Conservation (phyloP, 2,888 invertebrate genomes). For the Diloba caeruleocephala region DNA sequence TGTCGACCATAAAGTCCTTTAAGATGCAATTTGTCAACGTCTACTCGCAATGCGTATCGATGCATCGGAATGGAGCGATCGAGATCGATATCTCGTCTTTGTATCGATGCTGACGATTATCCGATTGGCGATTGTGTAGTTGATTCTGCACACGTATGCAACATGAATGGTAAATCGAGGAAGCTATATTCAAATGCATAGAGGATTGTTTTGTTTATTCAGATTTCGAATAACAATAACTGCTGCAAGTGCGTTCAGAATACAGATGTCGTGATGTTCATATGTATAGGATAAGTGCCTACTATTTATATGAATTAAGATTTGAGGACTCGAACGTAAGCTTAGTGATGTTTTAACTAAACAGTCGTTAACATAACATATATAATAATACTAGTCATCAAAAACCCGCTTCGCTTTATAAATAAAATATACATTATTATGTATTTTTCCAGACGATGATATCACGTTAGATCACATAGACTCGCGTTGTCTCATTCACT, state of each 20-base stretch:
- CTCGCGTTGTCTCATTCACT: too few relatives aligned
- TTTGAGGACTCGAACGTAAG: background rate
- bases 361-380: background rate
- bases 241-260: conserved; percentile 57
- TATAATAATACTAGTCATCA: too few relatives aligned
- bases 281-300: conserved; percentile 23
- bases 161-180: conserved; percentile 71
- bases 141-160: conserved; percentile 64
- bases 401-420: too few relatives aligned
- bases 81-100: conserved; percentile 82
- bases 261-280: conserved; percentile 62
- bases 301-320: conserved; percentile 25
- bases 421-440: too few relatives aligned
- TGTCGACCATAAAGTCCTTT: conserved; percentile 78
- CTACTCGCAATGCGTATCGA: conserved; percentile 77
- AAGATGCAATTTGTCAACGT: conserved; percentile 85
- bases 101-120: conserved; percentile 78
- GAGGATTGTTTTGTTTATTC: conserved; percentile 73
- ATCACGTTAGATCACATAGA: too few relatives aligned
- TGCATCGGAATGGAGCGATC: conserved; percentile 77
- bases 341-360: conserved; percentile 3
- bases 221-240: conserved; percentile 67
- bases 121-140: conserved; percentile 68
- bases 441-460: too few relatives aligned
- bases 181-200: conserved; percentile 74